Percentiles rank a stretch among this genome's conserved stretches.
Conservation (phyloP, 2,888 invertebrate genomes). For the Scaeva pyrastri region DNA sequence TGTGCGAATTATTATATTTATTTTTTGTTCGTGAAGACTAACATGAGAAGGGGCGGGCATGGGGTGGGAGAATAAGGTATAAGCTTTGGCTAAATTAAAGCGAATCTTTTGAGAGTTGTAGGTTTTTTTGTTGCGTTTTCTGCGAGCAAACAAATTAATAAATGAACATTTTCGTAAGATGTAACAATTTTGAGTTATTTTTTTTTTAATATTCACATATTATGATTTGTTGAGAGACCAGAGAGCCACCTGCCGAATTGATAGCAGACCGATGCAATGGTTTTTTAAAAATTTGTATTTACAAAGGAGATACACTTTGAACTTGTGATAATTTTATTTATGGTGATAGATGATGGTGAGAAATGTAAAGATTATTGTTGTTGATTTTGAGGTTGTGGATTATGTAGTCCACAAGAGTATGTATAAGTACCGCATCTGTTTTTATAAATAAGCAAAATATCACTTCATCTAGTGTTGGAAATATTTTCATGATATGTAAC, state of each 20-base stretch:
- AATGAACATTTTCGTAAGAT: constrained; percentile 24
- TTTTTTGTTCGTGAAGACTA: neutral
- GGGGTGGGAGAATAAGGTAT: neutral
- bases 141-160: neutral
- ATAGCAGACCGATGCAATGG: too few relatives aligned
- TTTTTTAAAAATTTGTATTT: too few relatives aligned
- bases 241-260: constrained; percentile 45
- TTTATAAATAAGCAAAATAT: too few relatives aligned
- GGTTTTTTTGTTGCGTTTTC: constrained; percentile 7
- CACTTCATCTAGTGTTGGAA: too few relatives aligned
- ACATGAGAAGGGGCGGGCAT: neutral
- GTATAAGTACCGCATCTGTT: too few relatives aligned
- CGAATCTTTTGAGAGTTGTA: constrained; percentile 18
- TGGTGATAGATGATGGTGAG: too few relatives aligned
- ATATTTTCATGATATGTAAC: too few relatives aligned
- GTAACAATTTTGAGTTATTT: constrained; percentile 19
- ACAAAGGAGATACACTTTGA: neutral
- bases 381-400: too few relatives aligned
- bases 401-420: too few relatives aligned
- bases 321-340: constrained; percentile 4
- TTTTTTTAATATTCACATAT: constrained; percentile 33
- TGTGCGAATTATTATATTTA: constrained; percentile 55
- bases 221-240: neutral
- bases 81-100: neutral
- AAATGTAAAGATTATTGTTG: too few relatives aligned